A percentile compares a stretch with the other conserved stretches of the same genome.
These are phyloP conservation scores for Deilephila elpenor DNA, from an alignment of 2,888 invertebrate genomes.

Conservation along the genomic window DNA sequence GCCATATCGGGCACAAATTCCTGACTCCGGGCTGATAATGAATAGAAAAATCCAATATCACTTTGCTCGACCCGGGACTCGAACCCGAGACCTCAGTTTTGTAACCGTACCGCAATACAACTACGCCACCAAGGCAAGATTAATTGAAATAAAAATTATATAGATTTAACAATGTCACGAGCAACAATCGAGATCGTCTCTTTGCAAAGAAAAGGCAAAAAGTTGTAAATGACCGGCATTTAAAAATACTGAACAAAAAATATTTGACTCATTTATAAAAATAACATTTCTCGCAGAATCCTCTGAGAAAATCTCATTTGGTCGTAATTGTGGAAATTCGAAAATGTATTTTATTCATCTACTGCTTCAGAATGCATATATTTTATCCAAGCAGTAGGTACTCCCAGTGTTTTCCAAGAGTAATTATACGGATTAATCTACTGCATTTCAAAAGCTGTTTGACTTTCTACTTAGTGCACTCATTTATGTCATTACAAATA, in stretches of 20 bases:
- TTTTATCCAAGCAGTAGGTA: constrained; percentile 4
- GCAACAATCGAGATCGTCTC: not conserved
- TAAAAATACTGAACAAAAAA: constrained; percentile 10
- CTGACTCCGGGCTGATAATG: too few species aligned
- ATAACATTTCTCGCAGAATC: constrained; percentile 19
- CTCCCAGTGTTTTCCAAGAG: not conserved
- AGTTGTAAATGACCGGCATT: constrained; percentile 13
- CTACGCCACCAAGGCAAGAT: too few species aligned
- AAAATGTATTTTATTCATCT: constrained; percentile 11
- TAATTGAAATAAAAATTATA: constrained; percentile 1
- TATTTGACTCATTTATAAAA: constrained; percentile 26
- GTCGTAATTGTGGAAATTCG: constrained; percentile 25
- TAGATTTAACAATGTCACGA: constrained; percentile 17
- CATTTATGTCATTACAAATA: not conserved
- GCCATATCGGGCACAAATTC: too few species aligned
- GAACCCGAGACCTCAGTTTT: too few species aligned
- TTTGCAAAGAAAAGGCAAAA: constrained; percentile 9
- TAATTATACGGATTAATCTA: not conserved
- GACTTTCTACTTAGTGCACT: not conserved
- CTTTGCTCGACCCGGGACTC: too few species aligned
- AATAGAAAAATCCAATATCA: too few species aligned
- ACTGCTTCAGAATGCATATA: not conserved
- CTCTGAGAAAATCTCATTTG: constrained; percentile 23
- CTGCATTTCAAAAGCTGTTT: not conserved
- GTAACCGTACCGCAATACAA: too few species aligned